Evolutionary conservation across 2,797 vertebrate genomes (phyloP), one percentile per base, ranked within the genome.

Genomic region (Myotis vivesi): DNA sequence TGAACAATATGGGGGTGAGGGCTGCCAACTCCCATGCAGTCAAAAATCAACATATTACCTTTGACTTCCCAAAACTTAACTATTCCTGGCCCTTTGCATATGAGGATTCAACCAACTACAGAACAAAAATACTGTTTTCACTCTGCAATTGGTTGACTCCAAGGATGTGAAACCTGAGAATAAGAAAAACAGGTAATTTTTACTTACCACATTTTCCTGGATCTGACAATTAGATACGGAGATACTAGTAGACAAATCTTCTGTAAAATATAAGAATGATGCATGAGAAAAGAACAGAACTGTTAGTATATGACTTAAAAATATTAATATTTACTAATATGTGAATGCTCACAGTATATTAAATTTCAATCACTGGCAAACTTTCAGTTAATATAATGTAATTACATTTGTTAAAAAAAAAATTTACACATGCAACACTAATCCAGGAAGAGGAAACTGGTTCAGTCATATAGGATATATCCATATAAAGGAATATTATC

Each of bases 181-280:
- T 44, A 80, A 55, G 28, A 44, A 6, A 8, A 53, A 41, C 49
- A 51, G 75, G 8, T 83, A 80, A 94, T 41, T 30, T 13, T 91
- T 62, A 98, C 99, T 99, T 97, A 99, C 99, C 99, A 99, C 99
- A 97, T 99, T 99, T 98, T 99, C 99, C 98, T 99, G 99, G 97
- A 99, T 98, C 97, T 99, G 99, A 98, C 99, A 99, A 96, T 99
- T 99, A 92, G 99, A 99, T 97, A 99, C 99, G 75, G 99, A 99
- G 98, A 99, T 99, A 98, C 99, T 99, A 97, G 99, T 99, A 97
- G 99, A 99, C 96, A 99, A 98, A 97, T 99, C 99, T 97, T 99
- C 99, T 99, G 98, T 94, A 98, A 98, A 97, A 95, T 55, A 83
- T 36, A 96, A 96, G 75, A 92, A 83, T 62, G 28, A 87, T 44